Conservation (phyloP, 2,888 invertebrate species). For the Drosophila emarginata region DNA sequence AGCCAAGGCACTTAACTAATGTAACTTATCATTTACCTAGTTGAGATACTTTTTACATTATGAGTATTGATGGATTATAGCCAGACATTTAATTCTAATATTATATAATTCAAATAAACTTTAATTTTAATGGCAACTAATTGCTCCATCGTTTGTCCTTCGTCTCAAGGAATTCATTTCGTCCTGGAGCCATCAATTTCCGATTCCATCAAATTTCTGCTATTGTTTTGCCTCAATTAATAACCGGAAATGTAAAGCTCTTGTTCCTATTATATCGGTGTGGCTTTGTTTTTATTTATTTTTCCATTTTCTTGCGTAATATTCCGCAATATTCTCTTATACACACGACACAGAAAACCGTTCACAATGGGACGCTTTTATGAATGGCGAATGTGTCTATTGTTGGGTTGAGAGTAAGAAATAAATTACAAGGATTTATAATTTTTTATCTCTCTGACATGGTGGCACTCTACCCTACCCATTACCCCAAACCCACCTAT, state of each 20-base stretch:
- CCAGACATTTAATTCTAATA: too few species aligned
- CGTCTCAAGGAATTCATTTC: neutral
- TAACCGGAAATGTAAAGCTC: slow-evolving; percentile 6
- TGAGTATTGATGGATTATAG: too few species aligned
- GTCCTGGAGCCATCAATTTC: neutral
- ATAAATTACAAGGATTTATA: slow-evolving; percentile 70
- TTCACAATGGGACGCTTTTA: slow-evolving; percentile 13
- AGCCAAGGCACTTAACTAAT: too few species aligned
- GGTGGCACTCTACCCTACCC: too few species aligned
- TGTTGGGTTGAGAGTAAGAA: slow-evolving; percentile 48
- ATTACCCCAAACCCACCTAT: slow-evolving; percentile 34
- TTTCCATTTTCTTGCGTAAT: slow-evolving; percentile 1
- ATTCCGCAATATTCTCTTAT: neutral
- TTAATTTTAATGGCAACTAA: neutral
- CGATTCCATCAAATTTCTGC: neutral
- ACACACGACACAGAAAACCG: neutral
- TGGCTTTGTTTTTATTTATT: slow-evolving; percentile 8
- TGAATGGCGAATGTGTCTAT: slow-evolving; percentile 6
- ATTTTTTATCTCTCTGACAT: slow-evolving; percentile 49
- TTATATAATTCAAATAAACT: neutral
- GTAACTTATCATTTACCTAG: too few species aligned
- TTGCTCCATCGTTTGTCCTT: neutral
- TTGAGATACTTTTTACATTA: too few species aligned
- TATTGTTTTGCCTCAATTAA: slow-evolving; percentile 4
- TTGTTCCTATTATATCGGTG: slow-evolving; percentile 5